Evolutionary conservation across 1,140 invertebrate genomes (phyloP).

Genomic region (Drosophila takahashii): DNA sequence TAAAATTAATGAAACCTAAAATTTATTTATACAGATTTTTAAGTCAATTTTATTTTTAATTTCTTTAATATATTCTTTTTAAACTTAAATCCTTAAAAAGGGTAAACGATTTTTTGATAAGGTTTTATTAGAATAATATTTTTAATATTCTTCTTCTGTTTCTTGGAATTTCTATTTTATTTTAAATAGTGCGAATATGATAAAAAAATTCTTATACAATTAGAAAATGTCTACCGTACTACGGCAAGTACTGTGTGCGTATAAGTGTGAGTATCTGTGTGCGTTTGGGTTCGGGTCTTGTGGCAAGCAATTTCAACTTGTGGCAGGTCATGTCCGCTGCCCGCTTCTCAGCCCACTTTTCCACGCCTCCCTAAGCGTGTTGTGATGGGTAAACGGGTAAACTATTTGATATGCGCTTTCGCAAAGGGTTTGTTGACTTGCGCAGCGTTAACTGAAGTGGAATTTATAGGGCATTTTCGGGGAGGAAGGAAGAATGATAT

Average conservation of each 20-base stretch:
- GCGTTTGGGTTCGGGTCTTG: conserved; percentile 14
- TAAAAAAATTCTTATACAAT: too few relatives aligned
- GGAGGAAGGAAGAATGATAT: not conserved
- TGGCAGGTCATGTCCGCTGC: conserved; percentile 61
- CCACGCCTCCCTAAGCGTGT: conserved; percentile 34
- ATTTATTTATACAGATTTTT: too few relatives aligned
- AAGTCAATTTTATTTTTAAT: too few relatives aligned
- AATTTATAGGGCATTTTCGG: conserved; percentile 1
- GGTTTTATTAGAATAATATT: too few relatives aligned
- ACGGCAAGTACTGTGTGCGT: not conserved
- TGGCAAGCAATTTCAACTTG: conserved; percentile 61
- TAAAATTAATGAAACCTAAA: not conserved
- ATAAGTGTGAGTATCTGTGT: conserved; percentile 3
- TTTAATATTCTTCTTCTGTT: too few relatives aligned
- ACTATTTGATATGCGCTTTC: conserved; percentile 34
- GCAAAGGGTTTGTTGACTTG: conserved; percentile 26
- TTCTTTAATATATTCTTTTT: too few relatives aligned
- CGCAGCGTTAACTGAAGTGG: conserved; percentile 26
- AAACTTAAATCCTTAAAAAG: too few relatives aligned
- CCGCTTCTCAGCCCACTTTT: conserved; percentile 10
- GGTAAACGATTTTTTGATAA: too few relatives aligned
- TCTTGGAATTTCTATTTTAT: too few relatives aligned
- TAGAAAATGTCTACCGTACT: not conserved
- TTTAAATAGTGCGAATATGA: too few relatives aligned
- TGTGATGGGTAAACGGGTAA: conserved; percentile 29